Percentiles rank a stretch among this genome's conserved stretches.
Evolutionary conservation across 2,888 invertebrate genomes (phyloP).

Genomic region (Spilosoma lubricipeda): DNA sequence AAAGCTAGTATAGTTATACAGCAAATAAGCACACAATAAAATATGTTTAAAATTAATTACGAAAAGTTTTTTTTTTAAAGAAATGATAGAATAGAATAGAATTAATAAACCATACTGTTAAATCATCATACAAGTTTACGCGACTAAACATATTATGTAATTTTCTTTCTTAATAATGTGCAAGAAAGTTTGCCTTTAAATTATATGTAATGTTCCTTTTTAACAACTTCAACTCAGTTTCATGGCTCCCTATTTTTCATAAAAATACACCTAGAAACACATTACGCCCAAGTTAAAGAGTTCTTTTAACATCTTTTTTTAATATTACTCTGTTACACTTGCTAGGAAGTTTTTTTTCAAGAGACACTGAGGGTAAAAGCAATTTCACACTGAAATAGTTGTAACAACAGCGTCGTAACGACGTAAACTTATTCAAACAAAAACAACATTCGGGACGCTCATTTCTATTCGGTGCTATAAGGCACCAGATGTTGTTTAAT

Average conservation of each 20-base stretch:
- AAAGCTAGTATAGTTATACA: too few species aligned
- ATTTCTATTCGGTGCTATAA: constrained; percentile 63
- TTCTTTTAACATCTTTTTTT: constrained; percentile 40
- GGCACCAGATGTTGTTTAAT: constrained; percentile 68
- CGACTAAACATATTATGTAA: neutral
- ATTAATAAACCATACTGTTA: neutral
- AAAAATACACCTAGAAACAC: constrained; percentile 53
- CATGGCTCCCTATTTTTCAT: constrained; percentile 49
- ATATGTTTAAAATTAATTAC: too few species aligned
- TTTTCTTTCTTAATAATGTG: constrained; percentile 28
- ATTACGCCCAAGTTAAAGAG: constrained; percentile 51
- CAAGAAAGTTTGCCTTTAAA: constrained; percentile 41
- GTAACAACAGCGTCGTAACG: constrained; percentile 34
- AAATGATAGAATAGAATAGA: neutral
- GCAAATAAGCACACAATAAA: too few species aligned
- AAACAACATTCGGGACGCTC: constrained; percentile 55
- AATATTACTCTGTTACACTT: constrained; percentile 45
- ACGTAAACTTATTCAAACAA: constrained; percentile 60
- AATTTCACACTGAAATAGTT: constrained; percentile 54
- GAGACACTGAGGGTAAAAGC: constrained; percentile 51
- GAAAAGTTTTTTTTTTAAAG: too few species aligned
- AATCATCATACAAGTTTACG: too few species aligned
- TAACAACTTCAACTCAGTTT: constrained; percentile 41
- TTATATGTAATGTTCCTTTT: constrained; percentile 43
- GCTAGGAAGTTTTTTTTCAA: constrained; percentile 36